A percentile compares a stretch with the other conserved stretches of the same genome.
These are phyloP conservation scores for Pao palembangensis DNA, from an alignment of 2,113 vertebrate species.

Conservation along the genomic window DNA sequence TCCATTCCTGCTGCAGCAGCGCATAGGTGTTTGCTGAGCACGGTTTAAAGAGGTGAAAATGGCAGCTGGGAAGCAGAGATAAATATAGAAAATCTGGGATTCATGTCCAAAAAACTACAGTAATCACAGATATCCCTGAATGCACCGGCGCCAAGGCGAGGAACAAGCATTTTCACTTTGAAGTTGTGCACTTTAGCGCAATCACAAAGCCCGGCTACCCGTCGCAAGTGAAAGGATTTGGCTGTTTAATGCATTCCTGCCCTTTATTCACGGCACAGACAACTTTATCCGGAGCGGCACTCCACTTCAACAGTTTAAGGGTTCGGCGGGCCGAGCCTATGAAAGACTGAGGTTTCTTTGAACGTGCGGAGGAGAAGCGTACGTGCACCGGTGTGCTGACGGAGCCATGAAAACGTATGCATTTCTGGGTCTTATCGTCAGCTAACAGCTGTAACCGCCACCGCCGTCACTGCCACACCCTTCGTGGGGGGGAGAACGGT, in stretches of 20 bases:
- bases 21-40: constrained; percentile 3
- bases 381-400: constrained; percentile 29
- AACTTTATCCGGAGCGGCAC: constrained; percentile 64
- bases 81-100: constrained; percentile 34
- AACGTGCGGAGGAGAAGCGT: constrained; percentile 42
- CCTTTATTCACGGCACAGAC: constrained; percentile 61
- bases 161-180: constrained; percentile 72
- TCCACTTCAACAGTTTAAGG: constrained; percentile 61
- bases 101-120: constrained; percentile 6
- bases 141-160: constrained; percentile 24
- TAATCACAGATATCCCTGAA: constrained; percentile 39
- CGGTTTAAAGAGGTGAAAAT: constrained; percentile 14
- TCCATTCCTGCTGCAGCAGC: not conserved
- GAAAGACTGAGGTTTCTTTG: constrained; percentile 51
- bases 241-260: constrained; percentile 61
- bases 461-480: not conserved
- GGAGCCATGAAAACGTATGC: constrained; percentile 62
- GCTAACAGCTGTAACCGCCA: constrained; percentile 48
- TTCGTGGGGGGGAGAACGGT: not conserved
- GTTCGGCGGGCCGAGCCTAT: constrained; percentile 54
- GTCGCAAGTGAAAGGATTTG: constrained; percentile 54
- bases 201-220: constrained; percentile 57
- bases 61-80: not conserved
- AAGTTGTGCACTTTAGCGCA: constrained; percentile 53
- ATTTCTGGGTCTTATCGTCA: constrained; percentile 66